Conservation (phyloP, 64 coral and sea anemone genomes). For the Astreopora myriophthalma region DNA sequence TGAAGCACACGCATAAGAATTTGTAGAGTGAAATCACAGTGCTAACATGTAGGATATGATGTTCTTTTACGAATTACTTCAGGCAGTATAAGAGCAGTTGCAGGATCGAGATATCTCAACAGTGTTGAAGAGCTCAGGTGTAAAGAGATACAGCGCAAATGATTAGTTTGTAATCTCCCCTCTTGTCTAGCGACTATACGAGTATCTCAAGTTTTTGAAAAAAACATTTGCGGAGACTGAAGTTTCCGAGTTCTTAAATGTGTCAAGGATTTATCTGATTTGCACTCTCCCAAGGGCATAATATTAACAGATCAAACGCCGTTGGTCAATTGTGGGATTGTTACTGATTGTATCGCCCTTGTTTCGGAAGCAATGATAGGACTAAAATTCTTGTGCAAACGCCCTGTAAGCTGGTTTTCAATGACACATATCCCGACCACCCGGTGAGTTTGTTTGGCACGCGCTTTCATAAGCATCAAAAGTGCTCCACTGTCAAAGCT, state of each 20-base stretch:
- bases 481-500: neutral
- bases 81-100: neutral
- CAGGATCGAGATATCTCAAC: neutral
- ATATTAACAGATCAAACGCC: neutral
- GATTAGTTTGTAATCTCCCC: conserved; percentile 8
- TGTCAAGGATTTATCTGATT: neutral
- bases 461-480: neutral
- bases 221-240: neutral
- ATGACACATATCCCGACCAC: conserved; percentile 25
- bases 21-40: neutral
- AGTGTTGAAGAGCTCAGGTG: neutral
- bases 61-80: neutral
- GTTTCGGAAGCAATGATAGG: conserved; percentile 29
- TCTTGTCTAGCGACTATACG: neutral
- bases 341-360: conserved; percentile 3
- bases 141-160: conserved; percentile 4
- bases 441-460: conserved; percentile 34
- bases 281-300: neutral
- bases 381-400: neutral
- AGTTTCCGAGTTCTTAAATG: neutral
- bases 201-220: neutral
- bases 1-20: neutral
- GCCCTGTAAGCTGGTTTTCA: neutral
- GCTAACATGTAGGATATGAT: neutral
- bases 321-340: neutral